Conservation (phyloP, 2,888 invertebrate genomes). For the Lordiphosa fenestrarum region DNA sequence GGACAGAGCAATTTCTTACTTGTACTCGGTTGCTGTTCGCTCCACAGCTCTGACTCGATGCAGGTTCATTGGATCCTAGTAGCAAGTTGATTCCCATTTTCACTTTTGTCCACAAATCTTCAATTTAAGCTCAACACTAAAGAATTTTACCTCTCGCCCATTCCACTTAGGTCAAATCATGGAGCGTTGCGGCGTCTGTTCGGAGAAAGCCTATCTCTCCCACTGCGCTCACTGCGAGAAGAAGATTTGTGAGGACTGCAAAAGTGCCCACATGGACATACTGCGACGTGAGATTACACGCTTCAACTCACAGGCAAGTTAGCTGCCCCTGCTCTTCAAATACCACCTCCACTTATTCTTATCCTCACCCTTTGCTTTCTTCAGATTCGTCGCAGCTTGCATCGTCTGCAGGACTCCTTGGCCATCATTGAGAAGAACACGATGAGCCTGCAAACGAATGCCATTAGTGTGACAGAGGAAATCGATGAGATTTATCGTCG, state of each 20-base stretch:
- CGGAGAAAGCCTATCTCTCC: constrained; percentile 93
- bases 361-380: constrained; percentile 43
- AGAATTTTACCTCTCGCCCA: neutral
- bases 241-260: constrained; percentile 97
- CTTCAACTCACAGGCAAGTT: constrained; percentile 89
- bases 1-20: too few relatives aligned
- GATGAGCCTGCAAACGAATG: constrained; percentile 92
- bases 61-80: too few relatives aligned
- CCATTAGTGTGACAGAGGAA: constrained; percentile 94
- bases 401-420: constrained; percentile 92
- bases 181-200: constrained; percentile 96
- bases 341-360: neutral
- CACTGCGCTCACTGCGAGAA: constrained; percentile 98
- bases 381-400: constrained; percentile 90
- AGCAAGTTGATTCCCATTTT: too few relatives aligned
- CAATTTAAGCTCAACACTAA: constrained; percentile 29
- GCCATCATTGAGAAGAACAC: constrained; percentile 93
- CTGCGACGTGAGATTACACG: constrained; percentile 93
- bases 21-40: too few relatives aligned
- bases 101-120: neutral
- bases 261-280: constrained; percentile 97
- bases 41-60: too few relatives aligned
- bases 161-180: constrained; percentile 86
- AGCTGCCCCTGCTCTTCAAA: neutral
- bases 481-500: constrained; percentile 95